These are phyloP conservation scores for Eretmocerus hayati DNA, from an alignment of 2,888 invertebrate species.

Conservation along the genomic window DNA sequence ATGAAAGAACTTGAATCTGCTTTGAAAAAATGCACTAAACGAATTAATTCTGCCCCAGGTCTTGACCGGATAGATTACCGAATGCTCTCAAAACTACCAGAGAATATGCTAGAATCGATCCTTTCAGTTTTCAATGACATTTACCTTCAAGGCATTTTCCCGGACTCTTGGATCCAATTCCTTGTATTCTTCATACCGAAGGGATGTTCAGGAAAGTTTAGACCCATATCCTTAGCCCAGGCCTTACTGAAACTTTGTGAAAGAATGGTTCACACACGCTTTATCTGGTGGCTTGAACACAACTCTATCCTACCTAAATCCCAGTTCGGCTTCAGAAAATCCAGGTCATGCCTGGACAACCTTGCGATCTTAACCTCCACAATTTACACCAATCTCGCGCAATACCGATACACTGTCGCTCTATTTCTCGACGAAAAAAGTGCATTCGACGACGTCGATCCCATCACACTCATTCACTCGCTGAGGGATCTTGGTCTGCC, in stretches of 20 bases:
- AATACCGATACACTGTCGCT: too few relatives aligned
- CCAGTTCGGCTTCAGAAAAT: background rate
- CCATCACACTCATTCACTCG: too few relatives aligned
- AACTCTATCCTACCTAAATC: background rate
- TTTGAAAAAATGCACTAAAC: background rate
- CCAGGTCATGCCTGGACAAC: background rate
- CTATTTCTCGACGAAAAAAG: too few relatives aligned
- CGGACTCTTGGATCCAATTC: background rate
- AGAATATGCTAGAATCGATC: background rate
- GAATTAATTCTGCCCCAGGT: background rate
- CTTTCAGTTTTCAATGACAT: background rate
- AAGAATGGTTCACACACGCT: background rate
- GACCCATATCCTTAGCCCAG: background rate
- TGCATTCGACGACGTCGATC: too few relatives aligned
- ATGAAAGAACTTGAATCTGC: background rate
- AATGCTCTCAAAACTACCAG: background rate
- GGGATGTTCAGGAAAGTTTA: background rate
- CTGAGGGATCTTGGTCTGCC: too few relatives aligned
- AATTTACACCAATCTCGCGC: too few relatives aligned
- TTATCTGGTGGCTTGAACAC: background rate
- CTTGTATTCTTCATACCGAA: background rate
- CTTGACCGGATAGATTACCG: background rate
- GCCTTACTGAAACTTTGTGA: background rate
- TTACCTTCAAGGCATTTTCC: background rate
- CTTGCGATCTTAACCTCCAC: background rate